These are phyloP conservation scores for Hippocampus zosterae DNA, from an alignment of 2,113 vertebrate genomes.

Conservation along the genomic window DNA sequence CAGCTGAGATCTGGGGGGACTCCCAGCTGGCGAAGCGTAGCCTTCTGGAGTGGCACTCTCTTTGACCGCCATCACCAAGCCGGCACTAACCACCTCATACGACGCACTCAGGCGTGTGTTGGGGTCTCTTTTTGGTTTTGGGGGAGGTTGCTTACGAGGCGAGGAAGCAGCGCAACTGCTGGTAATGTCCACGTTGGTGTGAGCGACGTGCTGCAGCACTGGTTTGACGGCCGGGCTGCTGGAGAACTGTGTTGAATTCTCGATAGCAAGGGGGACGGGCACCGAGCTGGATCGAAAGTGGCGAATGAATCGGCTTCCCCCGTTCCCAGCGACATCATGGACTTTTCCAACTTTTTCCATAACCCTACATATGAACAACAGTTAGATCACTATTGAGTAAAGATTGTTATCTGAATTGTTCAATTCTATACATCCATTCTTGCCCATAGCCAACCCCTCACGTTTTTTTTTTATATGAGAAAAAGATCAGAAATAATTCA, in stretches of 20 bases:
- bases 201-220: slow-evolving; percentile 76
- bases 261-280: slow-evolving; percentile 74
- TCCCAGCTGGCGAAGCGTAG: slow-evolving; percentile 69
- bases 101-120: slow-evolving; percentile 93
- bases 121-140: slow-evolving; percentile 96
- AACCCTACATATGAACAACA: slow-evolving; percentile 65
- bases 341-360: slow-evolving; percentile 76
- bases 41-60: slow-evolving; percentile 80
- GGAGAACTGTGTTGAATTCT: slow-evolving; percentile 73
- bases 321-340: slow-evolving; percentile 61
- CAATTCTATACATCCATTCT: no score
- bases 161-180: slow-evolving; percentile 73
- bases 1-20: slow-evolving; percentile 69
- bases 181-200: slow-evolving; percentile 75
- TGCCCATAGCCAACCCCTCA: no score
- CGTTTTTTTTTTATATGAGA: not conserved
- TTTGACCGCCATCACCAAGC: slow-evolving; percentile 81
- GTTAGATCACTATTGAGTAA: not conserved
- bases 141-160: slow-evolving; percentile 94
- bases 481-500: no score
- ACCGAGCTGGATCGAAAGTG: slow-evolving; percentile 78
- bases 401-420: no score
- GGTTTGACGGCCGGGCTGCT: slow-evolving; percentile 77
- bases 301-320: slow-evolving; percentile 66
- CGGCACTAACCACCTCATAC: slow-evolving; percentile 91